phyloP scores from a whole-genome alignment of 2,797 vertebrate species.

The Channallabes apus region DNA sequence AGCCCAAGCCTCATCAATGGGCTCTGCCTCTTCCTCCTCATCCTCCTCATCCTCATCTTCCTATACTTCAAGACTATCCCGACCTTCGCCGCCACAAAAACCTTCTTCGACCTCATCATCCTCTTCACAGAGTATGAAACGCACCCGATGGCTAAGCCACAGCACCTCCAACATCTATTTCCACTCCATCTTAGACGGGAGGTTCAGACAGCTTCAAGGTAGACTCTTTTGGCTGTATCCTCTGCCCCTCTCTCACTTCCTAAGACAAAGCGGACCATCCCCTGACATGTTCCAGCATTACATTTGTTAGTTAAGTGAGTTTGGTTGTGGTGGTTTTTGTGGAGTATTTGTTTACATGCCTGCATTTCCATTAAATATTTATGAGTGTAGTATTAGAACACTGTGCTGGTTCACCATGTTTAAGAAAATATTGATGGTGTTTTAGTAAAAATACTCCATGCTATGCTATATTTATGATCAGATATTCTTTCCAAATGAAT shows the following conservation, averaged over 20 bases:
- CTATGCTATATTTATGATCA: not conserved
- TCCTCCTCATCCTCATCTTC: constrained; percentile 69
- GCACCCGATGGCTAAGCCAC: constrained; percentile 77
- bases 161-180: constrained; percentile 79
- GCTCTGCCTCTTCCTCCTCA: constrained; percentile 58
- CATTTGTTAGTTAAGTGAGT: constrained; percentile 2
- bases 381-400: constrained; percentile 29
- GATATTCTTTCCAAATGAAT: not conserved
- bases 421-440: not conserved
- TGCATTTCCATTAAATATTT: constrained; percentile 68
- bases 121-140: constrained; percentile 72
- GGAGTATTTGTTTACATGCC: constrained; percentile 30
- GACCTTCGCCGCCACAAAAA: constrained; percentile 54
- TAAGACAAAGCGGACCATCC: not conserved
- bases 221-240: constrained; percentile 56
- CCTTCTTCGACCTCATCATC: constrained; percentile 65
- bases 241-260: not conserved
- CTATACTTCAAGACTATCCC: constrained; percentile 62
- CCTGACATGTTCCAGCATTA: constrained; percentile 8
- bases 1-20: constrained; percentile 38
- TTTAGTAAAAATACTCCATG: not conserved
- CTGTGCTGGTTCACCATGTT: not conserved
- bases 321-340: constrained; percentile 42
- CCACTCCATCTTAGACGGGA: constrained; percentile 79
- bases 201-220: constrained; percentile 83